Percentiles rank a stretch among this genome's conserved stretches.
phyloP scores from a whole-genome alignment of 2,113 vertebrate species.

The Notechis scutatus region DNA sequence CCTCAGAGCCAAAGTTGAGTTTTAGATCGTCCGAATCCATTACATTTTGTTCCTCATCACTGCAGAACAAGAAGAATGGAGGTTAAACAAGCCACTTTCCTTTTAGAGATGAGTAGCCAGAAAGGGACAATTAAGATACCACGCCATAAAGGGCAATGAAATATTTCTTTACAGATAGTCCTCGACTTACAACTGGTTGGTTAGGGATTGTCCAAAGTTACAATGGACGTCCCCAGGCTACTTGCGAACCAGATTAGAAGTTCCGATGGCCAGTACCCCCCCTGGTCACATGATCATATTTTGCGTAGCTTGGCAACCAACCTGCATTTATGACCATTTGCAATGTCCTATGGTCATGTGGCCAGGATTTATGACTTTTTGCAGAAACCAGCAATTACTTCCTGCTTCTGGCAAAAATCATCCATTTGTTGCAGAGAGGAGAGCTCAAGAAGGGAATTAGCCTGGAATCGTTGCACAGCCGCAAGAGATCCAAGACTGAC shows the following conservation, averaged over 20 bases:
- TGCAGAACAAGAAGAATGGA: conserved; percentile 22
- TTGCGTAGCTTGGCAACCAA: background rate
- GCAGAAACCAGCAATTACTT: background rate
- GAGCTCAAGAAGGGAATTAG: background rate
- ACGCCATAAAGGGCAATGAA: background rate
- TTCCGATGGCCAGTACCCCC: background rate
- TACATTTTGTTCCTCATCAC: conserved; percentile 30
- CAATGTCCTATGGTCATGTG: background rate
- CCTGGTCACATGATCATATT: background rate
- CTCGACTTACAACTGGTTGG: background rate
- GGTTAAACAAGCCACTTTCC: background rate
- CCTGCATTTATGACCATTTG: background rate
- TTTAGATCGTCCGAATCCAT: conserved; percentile 39
- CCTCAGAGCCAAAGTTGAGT: conserved; percentile 80
- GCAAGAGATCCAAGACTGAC: background rate
- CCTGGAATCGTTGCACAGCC: background rate
- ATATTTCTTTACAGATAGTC: background rate
- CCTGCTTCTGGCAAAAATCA: background rate
- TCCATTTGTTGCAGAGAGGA: background rate
- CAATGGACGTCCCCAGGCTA: background rate
- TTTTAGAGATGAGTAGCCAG: background rate
- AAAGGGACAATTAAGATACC: background rate
- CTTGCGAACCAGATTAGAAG: background rate
- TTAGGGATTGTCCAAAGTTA: background rate
- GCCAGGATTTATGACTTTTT: background rate